Evolutionary conservation across 1,140 invertebrate species (phyloP), one percentile per base, ranked within the genome.

Genomic region (Aphaenogaster floridana): DNA sequence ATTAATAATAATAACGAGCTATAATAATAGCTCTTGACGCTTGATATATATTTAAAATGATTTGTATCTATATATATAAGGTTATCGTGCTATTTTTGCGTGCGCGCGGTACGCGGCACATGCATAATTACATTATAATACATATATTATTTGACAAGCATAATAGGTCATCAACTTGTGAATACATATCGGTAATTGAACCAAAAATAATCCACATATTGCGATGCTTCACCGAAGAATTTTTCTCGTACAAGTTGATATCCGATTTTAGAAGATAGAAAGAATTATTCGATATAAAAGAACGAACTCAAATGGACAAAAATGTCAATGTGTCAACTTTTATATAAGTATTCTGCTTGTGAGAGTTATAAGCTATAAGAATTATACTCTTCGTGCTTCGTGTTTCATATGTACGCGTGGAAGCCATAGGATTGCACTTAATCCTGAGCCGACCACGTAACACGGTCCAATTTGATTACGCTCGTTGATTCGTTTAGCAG

Each of bases 391-490:
- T 74, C 0, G 48, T 36, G 34, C 42, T 64, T 45, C 15, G 5
- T 68, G 8, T n/a, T 48, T 6, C 11, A 28, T 42, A 17, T n/a
- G 9, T 15, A 15, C 8, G 15, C 8, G 15, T 28, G 64, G 78
- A 81, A 81, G 78, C 63, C 78, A 28, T 71, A 71, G 5, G 15
- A 71, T 66, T 28, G 34, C 17, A 54, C 9, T 8, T 69, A 69
- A 71, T 81, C 36, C 36, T 54, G 9, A 71, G 52, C 42, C n/a
- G 77, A n/a, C 8, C 36, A 13, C 45, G 50, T 71, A 81, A 81
- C 36, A 69, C 36, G 21, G 48, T 42, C 36, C 64, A 71, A 81
- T 81, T 81, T 69, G 21, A 81, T 81, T 81, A 81, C 36, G n/a
- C 9, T 9, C 45, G 39, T 21, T 71, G 48, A 81, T 71, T 81